Evolutionary conservation across 2,797 vertebrate species (phyloP).

Genomic region (Sebastes umbrosus): DNA sequence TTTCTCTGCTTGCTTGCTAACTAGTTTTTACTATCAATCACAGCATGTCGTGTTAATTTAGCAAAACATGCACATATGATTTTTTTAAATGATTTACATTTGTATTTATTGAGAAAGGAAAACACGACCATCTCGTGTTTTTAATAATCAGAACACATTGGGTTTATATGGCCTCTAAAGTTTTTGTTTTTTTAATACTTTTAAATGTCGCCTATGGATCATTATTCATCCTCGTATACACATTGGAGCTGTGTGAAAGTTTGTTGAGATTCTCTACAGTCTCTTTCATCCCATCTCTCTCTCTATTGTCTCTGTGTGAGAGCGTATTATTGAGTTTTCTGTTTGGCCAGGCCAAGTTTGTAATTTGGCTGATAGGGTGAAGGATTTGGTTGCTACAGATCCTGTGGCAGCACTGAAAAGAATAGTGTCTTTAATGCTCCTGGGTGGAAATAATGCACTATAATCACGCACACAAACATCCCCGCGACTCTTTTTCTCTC

Average conservation of each 20-base stretch:
- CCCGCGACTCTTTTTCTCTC: not conserved
- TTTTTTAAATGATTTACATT: not conserved
- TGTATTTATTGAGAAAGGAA: not conserved
- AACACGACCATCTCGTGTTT: not conserved
- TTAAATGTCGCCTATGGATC: not conserved
- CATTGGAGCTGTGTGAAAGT: not conserved
- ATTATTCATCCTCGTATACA: not conserved
- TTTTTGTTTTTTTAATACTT: not conserved
- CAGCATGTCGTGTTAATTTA: too few species aligned
- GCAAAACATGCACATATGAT: too few species aligned
- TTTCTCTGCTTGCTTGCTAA: too few species aligned
- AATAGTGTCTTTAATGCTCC: not conserved
- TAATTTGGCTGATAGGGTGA: conserved; percentile 10
- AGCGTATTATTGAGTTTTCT: not conserved
- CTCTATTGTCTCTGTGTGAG: not conserved
- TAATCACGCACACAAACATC: not conserved
- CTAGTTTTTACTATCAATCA: too few species aligned
- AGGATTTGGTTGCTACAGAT: conserved; percentile 2
- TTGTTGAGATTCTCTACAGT: not conserved
- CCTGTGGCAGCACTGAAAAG: not conserved
- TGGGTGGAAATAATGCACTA: conserved; percentile 5
- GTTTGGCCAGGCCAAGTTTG: not conserved
- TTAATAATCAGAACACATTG: too few species aligned
- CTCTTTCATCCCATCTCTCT: not conserved
- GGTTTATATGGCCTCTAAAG: too few species aligned